phyloP scores from a whole-genome alignment of 2,888 invertebrate species.

The Elysia crispata region DNA sequence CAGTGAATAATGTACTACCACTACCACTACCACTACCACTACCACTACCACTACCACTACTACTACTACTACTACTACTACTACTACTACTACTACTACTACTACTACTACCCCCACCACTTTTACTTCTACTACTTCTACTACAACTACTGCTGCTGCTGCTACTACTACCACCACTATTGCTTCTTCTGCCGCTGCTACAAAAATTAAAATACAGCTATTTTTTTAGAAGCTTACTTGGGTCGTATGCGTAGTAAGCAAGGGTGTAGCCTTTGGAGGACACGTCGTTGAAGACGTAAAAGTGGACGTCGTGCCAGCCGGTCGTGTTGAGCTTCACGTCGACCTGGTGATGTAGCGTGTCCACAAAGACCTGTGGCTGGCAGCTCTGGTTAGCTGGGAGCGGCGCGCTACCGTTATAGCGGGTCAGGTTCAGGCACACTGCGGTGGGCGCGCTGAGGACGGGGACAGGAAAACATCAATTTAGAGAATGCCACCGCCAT shows the following conservation, averaged over 20 bases:
- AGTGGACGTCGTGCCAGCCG: constrained; percentile 51
- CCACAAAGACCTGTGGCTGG: constrained; percentile 40
- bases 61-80: too few species aligned
- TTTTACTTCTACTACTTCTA: too few species aligned
- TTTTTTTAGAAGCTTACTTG: constrained; percentile 43
- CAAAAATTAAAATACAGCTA: too few species aligned
- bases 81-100: too few species aligned
- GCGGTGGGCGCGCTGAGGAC: constrained; percentile 49
- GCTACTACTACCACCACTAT: too few species aligned
- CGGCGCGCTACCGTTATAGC: constrained; percentile 38
- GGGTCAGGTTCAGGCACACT: constrained; percentile 53
- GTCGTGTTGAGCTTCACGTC: constrained; percentile 28
- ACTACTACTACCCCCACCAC: too few species aligned
- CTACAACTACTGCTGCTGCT: too few species aligned
- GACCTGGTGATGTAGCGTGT: constrained; percentile 48
- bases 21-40: too few species aligned
- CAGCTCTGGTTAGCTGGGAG: constrained; percentile 16
- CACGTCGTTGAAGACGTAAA: constrained; percentile 54
- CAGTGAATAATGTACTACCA: too few species aligned
- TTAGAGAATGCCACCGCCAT: too few species aligned
- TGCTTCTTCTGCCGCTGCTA: too few species aligned
- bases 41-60: too few species aligned
- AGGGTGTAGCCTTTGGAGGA: constrained; percentile 42
- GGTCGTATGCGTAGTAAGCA: constrained; percentile 48
- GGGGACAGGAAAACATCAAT: constrained; percentile 11